These are phyloP conservation scores for Muricea muricata DNA, from an alignment of 92 coral and sea anemone species.

Conservation along the genomic window DNA sequence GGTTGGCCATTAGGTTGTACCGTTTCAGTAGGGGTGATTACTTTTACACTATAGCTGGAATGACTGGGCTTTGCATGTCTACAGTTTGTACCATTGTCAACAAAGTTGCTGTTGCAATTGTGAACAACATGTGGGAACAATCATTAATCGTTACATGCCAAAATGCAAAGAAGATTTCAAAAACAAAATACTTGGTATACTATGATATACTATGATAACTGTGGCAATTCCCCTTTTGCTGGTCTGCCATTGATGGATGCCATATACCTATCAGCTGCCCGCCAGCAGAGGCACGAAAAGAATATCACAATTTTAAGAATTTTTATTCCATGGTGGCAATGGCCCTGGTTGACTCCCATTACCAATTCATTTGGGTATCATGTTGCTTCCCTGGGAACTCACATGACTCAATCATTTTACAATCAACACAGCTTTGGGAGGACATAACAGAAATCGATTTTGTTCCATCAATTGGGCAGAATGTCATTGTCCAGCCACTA, in stretches of 20 bases:
- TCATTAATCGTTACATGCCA: not conserved
- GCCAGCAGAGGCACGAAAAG: constrained; percentile 65
- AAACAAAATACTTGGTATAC: not conserved
- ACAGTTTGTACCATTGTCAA: not conserved
- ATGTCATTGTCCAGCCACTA: constrained; percentile 15
- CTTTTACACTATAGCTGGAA: not conserved
- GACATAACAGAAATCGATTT: constrained; percentile 27
- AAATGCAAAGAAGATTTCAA: not conserved
- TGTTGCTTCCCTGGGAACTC: constrained; percentile 74
- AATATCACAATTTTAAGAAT: constrained; percentile 71
- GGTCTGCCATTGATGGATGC: constrained; percentile 68
- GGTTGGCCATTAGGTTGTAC: not conserved
- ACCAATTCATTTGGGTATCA: constrained; percentile 69
- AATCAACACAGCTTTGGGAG: constrained; percentile 65
- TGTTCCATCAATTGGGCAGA: constrained; percentile 26
- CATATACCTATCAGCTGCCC: constrained; percentile 68
- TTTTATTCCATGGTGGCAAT: constrained; percentile 65
- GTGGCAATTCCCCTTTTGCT: constrained; percentile 67
- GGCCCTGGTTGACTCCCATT: constrained; percentile 71
- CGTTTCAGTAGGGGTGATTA: not conserved
- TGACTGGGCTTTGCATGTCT: not conserved
- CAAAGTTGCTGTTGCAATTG: not conserved
- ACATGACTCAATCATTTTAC: constrained; percentile 68
- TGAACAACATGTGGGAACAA: not conserved
- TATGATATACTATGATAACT: not conserved